Evolutionary conservation across 64 coral and sea anemone species (phyloP), one percentile per base, ranked within the genome.

Genomic region (Actinia tenebrosa): DNA sequence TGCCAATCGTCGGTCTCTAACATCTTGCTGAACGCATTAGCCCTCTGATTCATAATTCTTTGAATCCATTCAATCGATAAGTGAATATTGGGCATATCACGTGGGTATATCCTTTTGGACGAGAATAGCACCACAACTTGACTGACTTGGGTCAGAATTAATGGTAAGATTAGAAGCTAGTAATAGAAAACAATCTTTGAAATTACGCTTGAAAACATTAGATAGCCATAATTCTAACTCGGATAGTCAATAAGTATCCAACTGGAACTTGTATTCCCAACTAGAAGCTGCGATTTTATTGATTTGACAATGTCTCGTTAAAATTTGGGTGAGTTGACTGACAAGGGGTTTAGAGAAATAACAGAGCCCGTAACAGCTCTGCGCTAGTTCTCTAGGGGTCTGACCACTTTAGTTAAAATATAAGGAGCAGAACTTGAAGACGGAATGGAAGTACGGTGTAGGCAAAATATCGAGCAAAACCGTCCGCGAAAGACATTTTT

Each of bases 401-500:
- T 60, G 16, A 92, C 44, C 8, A 80, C 16, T 84, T 92, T 92
- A 3, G 86, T 88, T 56, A 93, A 93, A 44, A 89, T 89, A 50
- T 88, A 93, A 19, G 81, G 91, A 17, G 91, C 91, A 11, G 86
- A 79, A 37, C 30, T 37, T 1, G 91, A 88, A 93, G 61, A 10
- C 91, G 87, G 52, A 93, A 93, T 3, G 91, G 87, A 37, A 89
- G 55, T 10, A 92, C 86, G 42, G 53, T 92, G 59, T 88, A 92
- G 9, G 23, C 6, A 78, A 88, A 92, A 85, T 61, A 85, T 44
- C 68, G 45, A 68, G 45, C 1, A 13, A 18, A 22, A 0, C 86
- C 81, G 17, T 84, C 55, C 3, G 16, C 16, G 50, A 71, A 89
- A 25, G 64, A 52, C 78, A 37, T 37, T 37, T 37, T 37, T 14